phyloP scores from a whole-genome alignment of 1,140 invertebrate species.

The Cepaea nemoralis region DNA sequence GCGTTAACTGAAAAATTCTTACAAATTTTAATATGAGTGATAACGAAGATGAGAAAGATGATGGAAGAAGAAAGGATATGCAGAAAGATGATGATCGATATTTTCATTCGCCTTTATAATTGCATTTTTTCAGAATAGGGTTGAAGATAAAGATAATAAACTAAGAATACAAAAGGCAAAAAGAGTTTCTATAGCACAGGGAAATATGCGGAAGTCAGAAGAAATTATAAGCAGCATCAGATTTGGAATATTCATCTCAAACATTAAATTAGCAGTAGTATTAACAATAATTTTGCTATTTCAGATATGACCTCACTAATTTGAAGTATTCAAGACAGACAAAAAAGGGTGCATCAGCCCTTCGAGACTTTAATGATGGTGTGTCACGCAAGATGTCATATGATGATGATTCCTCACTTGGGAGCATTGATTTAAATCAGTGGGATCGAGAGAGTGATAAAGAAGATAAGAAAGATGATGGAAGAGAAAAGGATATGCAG shows the following conservation, averaged over 20 bases:
- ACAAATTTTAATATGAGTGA: too few relatives aligned
- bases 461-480: not conserved
- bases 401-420: conserved; percentile 40
- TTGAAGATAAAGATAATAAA: too few relatives aligned
- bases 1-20: too few relatives aligned
- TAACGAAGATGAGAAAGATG: not conserved
- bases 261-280: too few relatives aligned
- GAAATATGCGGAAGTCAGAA: too few relatives aligned
- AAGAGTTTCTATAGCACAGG: too few relatives aligned
- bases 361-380: conserved; percentile 67
- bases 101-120: conserved; percentile 39
- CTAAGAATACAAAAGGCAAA: too few relatives aligned
- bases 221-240: too few relatives aligned
- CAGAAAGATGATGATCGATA: not conserved
- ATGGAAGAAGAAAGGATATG: not conserved
- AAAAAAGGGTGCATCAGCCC: conserved; percentile 55
- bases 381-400: conserved; percentile 59
- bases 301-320: conserved; percentile 43
- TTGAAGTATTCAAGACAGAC: conserved; percentile 52
- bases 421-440: conserved; percentile 6
- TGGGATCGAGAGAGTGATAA: too few relatives aligned
- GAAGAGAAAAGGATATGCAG: not conserved
- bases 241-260: too few relatives aligned
- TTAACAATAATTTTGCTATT: not conserved
- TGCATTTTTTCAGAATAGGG: too few relatives aligned